Percentiles rank a stretch among this genome's conserved stretches.
These are phyloP conservation scores for Isaurus tuberculatus DNA, from an alignment of 92 coral and sea anemone genomes.

Conservation along the genomic window DNA sequence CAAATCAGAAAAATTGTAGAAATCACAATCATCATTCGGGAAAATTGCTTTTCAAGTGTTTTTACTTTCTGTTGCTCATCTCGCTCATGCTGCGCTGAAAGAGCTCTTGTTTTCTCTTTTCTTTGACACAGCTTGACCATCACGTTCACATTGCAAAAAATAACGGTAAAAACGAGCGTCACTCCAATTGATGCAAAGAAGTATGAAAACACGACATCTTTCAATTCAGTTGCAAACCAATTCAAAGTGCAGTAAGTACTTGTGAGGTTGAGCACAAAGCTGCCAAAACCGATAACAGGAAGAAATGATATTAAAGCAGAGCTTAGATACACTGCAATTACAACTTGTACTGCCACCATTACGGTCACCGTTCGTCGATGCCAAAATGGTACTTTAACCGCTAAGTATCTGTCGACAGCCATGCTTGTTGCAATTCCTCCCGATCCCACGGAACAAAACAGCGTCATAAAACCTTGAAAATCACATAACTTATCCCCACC, in stretches of 20 bases:
- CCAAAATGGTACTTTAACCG: slow-evolving; percentile 76
- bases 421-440: slow-evolving; percentile 78
- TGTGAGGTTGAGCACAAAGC: slow-evolving; percentile 68
- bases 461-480: slow-evolving; percentile 83
- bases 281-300: slow-evolving; percentile 77
- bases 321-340: slow-evolving; percentile 45
- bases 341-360: slow-evolving; percentile 57
- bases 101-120: slow-evolving; percentile 35
- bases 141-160: slow-evolving; percentile 73
- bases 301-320: slow-evolving; percentile 63
- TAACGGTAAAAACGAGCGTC: slow-evolving; percentile 60
- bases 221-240: slow-evolving; percentile 65
- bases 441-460: slow-evolving; percentile 73
- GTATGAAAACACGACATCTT: slow-evolving; percentile 67
- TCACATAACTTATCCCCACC: slow-evolving; percentile 76
- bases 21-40: slow-evolving; percentile 81
- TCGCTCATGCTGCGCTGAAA: slow-evolving; percentile 34
- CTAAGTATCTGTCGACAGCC: slow-evolving; percentile 82
- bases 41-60: slow-evolving; percentile 73
- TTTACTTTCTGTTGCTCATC: slow-evolving; percentile 49
- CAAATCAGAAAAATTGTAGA: slow-evolving; percentile 75
- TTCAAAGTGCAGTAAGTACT: slow-evolving; percentile 78
- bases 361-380: slow-evolving; percentile 78
- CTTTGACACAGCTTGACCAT: slow-evolving; percentile 59
- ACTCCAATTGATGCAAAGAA: slow-evolving; percentile 77